phyloP scores from a whole-genome alignment of 2,113 vertebrate species.

The Antechinus flavipes region DNA sequence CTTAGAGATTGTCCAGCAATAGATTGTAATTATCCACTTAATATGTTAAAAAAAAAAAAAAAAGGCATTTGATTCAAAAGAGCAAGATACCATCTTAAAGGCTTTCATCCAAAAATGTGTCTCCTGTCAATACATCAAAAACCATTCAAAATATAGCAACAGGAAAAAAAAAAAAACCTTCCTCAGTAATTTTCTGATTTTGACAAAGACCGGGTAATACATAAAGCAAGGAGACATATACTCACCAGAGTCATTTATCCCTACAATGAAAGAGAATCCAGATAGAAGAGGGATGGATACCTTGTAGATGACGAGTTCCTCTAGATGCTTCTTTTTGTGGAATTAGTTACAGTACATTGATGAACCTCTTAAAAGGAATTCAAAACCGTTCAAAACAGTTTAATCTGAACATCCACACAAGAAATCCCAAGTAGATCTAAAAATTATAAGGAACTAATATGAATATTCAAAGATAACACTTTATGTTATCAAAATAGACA shows the following conservation, averaged over 20 bases:
- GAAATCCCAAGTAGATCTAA: neutral
- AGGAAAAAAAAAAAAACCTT: neutral
- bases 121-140: neutral
- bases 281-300: neutral
- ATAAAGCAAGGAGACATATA: neutral
- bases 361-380: neutral
- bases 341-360: neutral
- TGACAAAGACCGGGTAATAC: neutral
- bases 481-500: neutral
- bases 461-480: neutral
- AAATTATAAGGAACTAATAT: neutral
- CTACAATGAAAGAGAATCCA: neutral
- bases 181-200: neutral
- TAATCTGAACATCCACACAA: neutral
- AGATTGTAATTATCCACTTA: neutral
- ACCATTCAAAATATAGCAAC: neutral
- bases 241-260: neutral
- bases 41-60: neutral
- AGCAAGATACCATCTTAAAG: neutral
- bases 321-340: neutral
- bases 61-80: neutral
- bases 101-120: neutral
- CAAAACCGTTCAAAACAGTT: neutral
- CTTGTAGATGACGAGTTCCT: neutral
- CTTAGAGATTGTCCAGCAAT: neutral